Evolutionary conservation across 2,113 vertebrate species (phyloP), one percentile per base, ranked within the genome.

Genomic region (Indicator maculatus): DNA sequence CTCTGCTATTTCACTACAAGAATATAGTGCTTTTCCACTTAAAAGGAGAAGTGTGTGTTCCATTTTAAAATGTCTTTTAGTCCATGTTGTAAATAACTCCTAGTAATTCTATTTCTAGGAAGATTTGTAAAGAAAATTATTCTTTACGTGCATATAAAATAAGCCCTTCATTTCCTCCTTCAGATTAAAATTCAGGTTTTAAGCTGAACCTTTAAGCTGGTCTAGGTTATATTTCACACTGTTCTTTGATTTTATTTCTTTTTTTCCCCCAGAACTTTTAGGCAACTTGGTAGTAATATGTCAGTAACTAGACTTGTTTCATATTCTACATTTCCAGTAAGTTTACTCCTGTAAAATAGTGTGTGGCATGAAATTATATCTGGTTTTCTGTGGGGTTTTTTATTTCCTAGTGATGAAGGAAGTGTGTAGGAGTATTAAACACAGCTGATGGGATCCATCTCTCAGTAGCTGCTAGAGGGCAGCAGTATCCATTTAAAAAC

Each of bases 401-500:
- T 19, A 26, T n/a, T 39, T 18, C 2, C n/a, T 39, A 41, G 50
- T 41, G 39, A 45, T 6, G 44, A 67, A 72, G 38, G 18, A 66
- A 70, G 47, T 2, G 53, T 45, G 14, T 28, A 31, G 41, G 0
- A 4, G 26, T 55, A 30, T 36, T 63, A 26, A 75, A 13, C 14
- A 3, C 31, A 23, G 45, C 21, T 24, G 50, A 6, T 78, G 58
- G 30, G 88, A 64, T 44, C 6, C 45, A 52, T 61, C 90, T 7
- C 47, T 58, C 12, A 0, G 80, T 76, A 77, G 87, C 95, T 94
- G 97, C 96, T 97, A 97, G 97, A 97, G 97, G 97, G 97, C 97
- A 95, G 96, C 95, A 97, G 90, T 82, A 93, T 33, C 96, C 95
- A 88, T 95, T 97, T 82, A 74, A 96, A 96, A 89, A 9, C 83